A percentile compares a stretch with the other conserved stretches of the same genome.
Conservation (phyloP, 2,797 vertebrate species). For the Neopelma chrysocephalum region DNA sequence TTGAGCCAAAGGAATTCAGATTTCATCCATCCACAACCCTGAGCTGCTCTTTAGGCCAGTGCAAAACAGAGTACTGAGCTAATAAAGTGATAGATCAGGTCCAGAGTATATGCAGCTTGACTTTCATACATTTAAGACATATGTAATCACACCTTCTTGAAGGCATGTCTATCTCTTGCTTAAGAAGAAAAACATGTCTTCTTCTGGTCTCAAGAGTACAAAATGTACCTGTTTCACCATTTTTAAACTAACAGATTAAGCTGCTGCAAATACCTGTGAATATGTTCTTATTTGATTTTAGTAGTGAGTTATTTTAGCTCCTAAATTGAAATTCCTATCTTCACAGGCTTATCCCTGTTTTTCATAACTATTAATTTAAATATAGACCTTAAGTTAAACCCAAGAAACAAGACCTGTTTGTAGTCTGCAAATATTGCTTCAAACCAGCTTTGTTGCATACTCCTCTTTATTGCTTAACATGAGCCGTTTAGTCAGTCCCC, state of each 20-base stretch:
- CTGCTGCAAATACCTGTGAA: background rate
- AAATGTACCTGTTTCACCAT: background rate
- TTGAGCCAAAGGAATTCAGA: background rate
- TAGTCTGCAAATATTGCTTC: background rate
- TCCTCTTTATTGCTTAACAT: background rate
- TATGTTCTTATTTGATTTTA: background rate
- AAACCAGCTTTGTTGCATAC: background rate
- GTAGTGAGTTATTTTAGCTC: background rate
- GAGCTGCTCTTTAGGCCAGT: background rate
- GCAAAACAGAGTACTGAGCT: background rate
- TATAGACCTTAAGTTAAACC: background rate
- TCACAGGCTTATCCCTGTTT: background rate
- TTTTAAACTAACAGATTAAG: background rate
- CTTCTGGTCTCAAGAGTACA: background rate
- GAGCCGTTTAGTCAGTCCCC: background rate
- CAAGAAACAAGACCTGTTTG: background rate
- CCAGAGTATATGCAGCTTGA: background rate
- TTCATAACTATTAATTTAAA: slow-evolving; percentile 1
- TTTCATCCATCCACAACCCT: background rate
- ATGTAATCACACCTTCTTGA: background rate
- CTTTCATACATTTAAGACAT: background rate
- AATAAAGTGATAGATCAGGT: background rate
- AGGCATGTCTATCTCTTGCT: background rate
- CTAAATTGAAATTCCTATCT: background rate
- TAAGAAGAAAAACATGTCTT: background rate